phyloP scores from a whole-genome alignment of 2,797 vertebrate species.

The Xiphorhynchus erythropygius region DNA sequence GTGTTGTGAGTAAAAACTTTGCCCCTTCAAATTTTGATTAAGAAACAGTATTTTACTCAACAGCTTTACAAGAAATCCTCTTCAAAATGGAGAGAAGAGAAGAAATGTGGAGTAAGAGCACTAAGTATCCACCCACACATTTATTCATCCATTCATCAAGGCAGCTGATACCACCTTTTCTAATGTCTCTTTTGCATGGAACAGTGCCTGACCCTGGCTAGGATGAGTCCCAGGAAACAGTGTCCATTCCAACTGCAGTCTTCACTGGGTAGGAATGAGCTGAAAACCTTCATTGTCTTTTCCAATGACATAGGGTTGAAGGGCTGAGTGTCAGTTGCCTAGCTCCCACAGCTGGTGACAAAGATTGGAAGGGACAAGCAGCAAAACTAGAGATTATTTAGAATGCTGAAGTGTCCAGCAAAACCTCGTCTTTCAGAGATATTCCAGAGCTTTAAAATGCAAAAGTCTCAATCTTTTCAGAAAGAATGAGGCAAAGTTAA shows the following conservation, averaged over 20 bases:
- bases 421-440: not conserved
- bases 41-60: not conserved
- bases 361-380: not conserved
- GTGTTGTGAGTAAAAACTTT: not conserved
- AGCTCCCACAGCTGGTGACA: not conserved
- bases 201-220: not conserved
- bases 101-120: not conserved
- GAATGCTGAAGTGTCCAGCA: not conserved
- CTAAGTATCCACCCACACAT: not conserved
- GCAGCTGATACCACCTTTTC: not conserved
- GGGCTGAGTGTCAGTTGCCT: not conserved
- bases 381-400: constrained; percentile 22
- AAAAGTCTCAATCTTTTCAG: not conserved
- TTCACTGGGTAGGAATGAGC: not conserved
- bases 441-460: not conserved
- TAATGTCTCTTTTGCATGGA: not conserved
- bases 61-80: not conserved
- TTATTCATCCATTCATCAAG: not conserved
- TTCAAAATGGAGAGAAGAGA: not conserved
- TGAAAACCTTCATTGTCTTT: not conserved
- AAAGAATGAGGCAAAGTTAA: not conserved
- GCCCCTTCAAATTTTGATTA: not conserved
- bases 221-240: rapidly evolving
- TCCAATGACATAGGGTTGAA: not conserved
- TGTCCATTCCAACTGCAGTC: not conserved